Percentiles rank a stretch among this genome's conserved stretches.
Conservation (phyloP, 2,888 invertebrate species). For the Cephus pygmeus region DNA sequence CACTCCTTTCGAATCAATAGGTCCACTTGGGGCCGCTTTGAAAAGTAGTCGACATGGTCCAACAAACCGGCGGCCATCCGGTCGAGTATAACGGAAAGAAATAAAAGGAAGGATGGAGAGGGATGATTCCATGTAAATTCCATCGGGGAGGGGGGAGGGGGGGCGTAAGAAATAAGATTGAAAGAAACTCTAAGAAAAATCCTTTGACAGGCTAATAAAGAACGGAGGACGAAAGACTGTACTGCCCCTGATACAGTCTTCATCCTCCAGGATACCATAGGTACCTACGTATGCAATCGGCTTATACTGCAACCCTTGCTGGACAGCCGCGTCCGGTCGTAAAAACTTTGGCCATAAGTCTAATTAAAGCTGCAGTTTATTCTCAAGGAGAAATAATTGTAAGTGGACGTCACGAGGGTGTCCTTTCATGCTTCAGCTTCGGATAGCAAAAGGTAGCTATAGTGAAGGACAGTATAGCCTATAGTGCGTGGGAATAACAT, state of each 20-base stretch:
- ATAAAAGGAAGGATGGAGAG: background rate
- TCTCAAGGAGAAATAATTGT: background rate
- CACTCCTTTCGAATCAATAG: conserved; percentile 58
- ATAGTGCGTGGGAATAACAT: conserved; percentile 42
- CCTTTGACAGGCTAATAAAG: background rate
- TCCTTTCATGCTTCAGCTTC: background rate
- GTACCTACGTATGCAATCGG: background rate
- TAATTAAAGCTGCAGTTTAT: background rate
- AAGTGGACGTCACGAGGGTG: background rate
- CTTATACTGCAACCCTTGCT: background rate
- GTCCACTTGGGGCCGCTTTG: conserved; percentile 47
- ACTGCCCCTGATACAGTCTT: background rate
- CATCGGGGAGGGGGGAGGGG: accelerated
- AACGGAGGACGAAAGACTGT: background rate
- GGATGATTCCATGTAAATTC: background rate
- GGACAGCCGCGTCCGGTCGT: background rate
- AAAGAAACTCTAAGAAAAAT: background rate
- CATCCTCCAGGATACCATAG: background rate
- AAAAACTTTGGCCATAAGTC: background rate
- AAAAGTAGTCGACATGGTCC: conserved; percentile 50
- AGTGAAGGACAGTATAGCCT: conserved; percentile 26
- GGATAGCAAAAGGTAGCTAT: conserved; percentile 12
- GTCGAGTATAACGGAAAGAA: background rate
- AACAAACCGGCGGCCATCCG: conserved; percentile 30
- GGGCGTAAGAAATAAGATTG: background rate